Conservation (phyloP, 2,888 invertebrate genomes). For the Endotricha flammealis region DNA sequence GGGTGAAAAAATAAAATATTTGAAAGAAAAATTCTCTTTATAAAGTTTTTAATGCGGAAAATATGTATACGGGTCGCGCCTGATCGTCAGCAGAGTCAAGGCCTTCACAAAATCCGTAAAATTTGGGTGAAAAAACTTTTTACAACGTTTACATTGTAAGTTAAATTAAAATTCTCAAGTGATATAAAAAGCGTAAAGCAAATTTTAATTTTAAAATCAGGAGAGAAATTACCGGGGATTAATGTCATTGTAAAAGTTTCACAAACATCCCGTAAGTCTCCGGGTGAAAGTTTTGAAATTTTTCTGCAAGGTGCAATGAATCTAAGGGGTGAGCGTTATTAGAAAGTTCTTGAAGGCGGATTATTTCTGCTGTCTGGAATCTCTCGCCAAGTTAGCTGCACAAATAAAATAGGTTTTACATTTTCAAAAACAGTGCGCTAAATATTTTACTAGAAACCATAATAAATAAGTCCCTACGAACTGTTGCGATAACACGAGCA, state of each 20-base stretch:
- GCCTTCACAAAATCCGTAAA: too few relatives aligned
- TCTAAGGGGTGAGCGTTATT: constrained; percentile 59
- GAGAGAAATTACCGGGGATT: constrained; percentile 49
- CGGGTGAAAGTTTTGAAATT: constrained; percentile 46
- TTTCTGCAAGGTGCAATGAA: constrained; percentile 66
- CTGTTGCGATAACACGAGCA: too few relatives aligned
- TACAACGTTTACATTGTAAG: constrained; percentile 2
- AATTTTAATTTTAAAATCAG: constrained; percentile 38
- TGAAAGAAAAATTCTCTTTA: constrained; percentile 3
- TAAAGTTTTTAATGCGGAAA: constrained; percentile 4
- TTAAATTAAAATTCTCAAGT: constrained; percentile 19
- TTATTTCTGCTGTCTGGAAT: constrained; percentile 43
- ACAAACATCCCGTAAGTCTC: constrained; percentile 49
- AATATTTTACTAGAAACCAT: constrained; percentile 18
- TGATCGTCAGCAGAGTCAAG: too few relatives aligned
- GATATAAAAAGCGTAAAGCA: constrained; percentile 31
- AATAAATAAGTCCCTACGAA: too few relatives aligned
- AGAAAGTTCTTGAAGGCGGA: constrained; percentile 57
- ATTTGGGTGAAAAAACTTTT: background rate
- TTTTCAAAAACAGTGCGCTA: constrained; percentile 32
- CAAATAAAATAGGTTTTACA: constrained; percentile 17
- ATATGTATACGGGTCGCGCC: too few relatives aligned
- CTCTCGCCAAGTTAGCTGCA: constrained; percentile 33
- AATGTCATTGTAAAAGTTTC: constrained; percentile 57
- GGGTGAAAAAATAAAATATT: too few relatives aligned